Evolutionary conservation across 2,888 invertebrate species (phyloP).

Genomic region (Poecilobothrus nobilitatus): DNA sequence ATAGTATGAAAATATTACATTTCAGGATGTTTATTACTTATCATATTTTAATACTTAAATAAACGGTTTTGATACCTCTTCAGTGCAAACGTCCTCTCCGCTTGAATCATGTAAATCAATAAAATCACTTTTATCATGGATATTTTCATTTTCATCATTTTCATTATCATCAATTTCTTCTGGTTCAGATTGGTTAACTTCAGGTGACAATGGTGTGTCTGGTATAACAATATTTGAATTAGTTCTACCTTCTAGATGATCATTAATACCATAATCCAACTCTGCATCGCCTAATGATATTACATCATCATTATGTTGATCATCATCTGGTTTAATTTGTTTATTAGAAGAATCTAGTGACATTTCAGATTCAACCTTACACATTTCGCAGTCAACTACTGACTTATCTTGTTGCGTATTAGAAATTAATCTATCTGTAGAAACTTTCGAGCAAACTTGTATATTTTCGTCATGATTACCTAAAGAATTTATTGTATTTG

Average conservation of each 20-base stretch:
- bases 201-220: background rate
- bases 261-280: constrained; percentile 31
- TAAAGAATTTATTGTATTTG: constrained; percentile 7
- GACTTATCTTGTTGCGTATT: background rate
- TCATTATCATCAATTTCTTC: constrained; percentile 23
- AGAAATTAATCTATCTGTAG: background rate
- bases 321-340: constrained; percentile 25
- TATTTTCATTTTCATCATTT: constrained; percentile 9
- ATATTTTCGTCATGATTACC: background rate
- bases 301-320: constrained; percentile 38
- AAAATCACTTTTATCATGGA: constrained; percentile 11
- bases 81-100: constrained; percentile 22
- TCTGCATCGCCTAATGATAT: constrained; percentile 43
- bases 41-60: constrained; percentile 8
- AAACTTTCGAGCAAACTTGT: background rate
- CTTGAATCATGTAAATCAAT: constrained; percentile 26
- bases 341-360: constrained; percentile 16
- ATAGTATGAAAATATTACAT: constrained; percentile 20
- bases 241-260: background rate
- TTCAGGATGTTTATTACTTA: background rate
- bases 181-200: constrained; percentile 13
- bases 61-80: constrained; percentile 11
- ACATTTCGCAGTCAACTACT: constrained; percentile 2
- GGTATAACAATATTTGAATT: background rate
- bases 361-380: constrained; percentile 13